Conservation (phyloP, 2,888 invertebrate species). For the Eupithecia subumbrata region DNA sequence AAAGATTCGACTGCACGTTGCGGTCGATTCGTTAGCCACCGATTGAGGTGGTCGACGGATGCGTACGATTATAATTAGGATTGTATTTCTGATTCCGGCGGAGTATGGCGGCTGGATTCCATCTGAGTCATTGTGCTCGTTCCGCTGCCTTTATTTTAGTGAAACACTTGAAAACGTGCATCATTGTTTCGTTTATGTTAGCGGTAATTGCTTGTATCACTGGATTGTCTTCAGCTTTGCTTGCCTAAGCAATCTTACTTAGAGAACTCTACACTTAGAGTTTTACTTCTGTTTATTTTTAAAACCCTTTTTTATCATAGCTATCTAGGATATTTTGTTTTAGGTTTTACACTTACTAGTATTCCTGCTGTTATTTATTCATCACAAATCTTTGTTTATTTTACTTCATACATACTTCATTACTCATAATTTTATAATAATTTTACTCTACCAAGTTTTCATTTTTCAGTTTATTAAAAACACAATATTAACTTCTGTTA, state of each 20-base stretch:
- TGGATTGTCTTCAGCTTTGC: neutral
- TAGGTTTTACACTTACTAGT: neutral
- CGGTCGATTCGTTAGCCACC: slow-evolving; percentile 67
- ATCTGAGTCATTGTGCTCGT: slow-evolving; percentile 84
- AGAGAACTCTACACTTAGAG: neutral
- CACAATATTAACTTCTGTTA: neutral
- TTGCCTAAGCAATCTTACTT: neutral
- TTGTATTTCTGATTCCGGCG: slow-evolving; percentile 84
- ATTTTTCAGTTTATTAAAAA: neutral
- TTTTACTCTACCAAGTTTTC: neutral
- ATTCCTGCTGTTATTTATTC: neutral
- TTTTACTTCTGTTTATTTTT: neutral
- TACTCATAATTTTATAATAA: neutral
- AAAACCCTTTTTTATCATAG: too few relatives aligned
- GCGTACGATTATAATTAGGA: slow-evolving; percentile 84
- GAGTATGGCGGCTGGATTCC: slow-evolving; percentile 82
- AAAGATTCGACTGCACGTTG: slow-evolving; percentile 37
- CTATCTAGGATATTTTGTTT: neutral
- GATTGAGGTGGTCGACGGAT: slow-evolving; percentile 82
- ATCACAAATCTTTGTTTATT: too few relatives aligned
- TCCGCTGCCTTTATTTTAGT: slow-evolving; percentile 83
- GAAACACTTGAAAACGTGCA: slow-evolving; percentile 78
- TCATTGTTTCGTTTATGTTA: slow-evolving; percentile 70
- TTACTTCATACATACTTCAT: neutral
- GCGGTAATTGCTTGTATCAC: slow-evolving; percentile 50